Evolutionary conservation across 1,140 invertebrate species (phyloP), one percentile per base, ranked within the genome.

Genomic region (Solenopsis fugax): DNA sequence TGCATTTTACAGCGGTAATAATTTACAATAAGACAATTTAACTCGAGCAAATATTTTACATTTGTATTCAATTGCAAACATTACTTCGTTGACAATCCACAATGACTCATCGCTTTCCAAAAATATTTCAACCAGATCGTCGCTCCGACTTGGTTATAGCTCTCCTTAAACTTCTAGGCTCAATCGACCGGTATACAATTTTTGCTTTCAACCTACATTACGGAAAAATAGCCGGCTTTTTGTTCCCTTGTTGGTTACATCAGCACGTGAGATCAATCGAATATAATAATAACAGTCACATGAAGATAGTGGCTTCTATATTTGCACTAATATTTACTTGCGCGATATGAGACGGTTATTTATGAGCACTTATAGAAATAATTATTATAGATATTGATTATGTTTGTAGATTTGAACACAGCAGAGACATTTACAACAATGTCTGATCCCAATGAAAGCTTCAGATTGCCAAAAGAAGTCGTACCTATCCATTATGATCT

Each of bases 401-500:
- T 56, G 48, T 80, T 91, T 91, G 48, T 48, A 94, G 93, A 92
- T 87, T 82, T 69, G 7, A 88, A 77, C 64, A 86, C 34, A 52
- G 75, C 54, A 54, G 45, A 90, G 58, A 34, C 73, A 10, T 86
- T 88, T 24, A 85, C 64, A 58, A 87, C 60, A 41, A 95, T 95
- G 41, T 60, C 90, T 21, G 72, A 93, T 69, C 48, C 92, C 4
- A 93, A 95, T n/a, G 34, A 95, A 24, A 88, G 90, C 37, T 96
- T 96, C 89, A 96, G 97, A 45, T 95, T 99, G 60, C 96, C 98
- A 0, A 93, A 93, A 9, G 95, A 96, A 77, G 96, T 98, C 0
- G 94, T 95, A 16, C 98, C 98, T 0, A 85, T 96, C 0, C 96
- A 97, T 89, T 99, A 99, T 93, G 96, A 97, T 76, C 93, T 99